Percentiles rank a stretch among this genome's conserved stretches.
Evolutionary conservation across 2,888 invertebrate species (phyloP).

Genomic region (Ligdia adustata): DNA sequence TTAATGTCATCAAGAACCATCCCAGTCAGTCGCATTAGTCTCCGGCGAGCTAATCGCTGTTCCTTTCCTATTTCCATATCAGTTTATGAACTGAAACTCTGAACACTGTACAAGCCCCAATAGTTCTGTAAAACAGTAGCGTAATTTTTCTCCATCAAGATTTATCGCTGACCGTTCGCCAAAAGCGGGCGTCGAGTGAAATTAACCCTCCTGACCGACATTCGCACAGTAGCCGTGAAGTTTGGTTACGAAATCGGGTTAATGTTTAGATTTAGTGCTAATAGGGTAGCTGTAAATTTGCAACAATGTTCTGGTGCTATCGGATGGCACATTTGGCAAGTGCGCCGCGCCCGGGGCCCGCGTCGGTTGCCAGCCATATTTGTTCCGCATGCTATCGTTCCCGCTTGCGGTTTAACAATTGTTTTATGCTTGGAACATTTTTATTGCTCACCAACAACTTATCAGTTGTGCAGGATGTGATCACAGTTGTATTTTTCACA

Average conservation of each 20-base stretch:
- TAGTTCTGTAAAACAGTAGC: slow-evolving; percentile 13
- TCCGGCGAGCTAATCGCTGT: no score
- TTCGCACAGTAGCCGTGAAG: slow-evolving; percentile 68
- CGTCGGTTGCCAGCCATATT: slow-evolving; percentile 68
- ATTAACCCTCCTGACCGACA: slow-evolving; percentile 67
- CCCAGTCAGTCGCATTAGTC: no score
- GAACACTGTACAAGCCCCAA: no score
- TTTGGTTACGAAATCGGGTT: slow-evolving; percentile 80
- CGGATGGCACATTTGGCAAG: slow-evolving; percentile 82
- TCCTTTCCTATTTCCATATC: no score
- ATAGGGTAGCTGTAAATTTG: slow-evolving; percentile 81
- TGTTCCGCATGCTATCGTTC: slow-evolving; percentile 61
- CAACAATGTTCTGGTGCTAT: slow-evolving; percentile 79
- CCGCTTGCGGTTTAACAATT: slow-evolving; percentile 68
- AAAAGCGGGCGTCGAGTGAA: slow-evolving; percentile 54
- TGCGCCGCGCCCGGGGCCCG: slow-evolving; percentile 58
- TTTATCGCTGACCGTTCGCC: slow-evolving; percentile 43
- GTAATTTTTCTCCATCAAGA: slow-evolving; percentile 31
- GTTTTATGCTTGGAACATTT: slow-evolving; percentile 53
- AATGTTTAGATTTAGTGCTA: slow-evolving; percentile 84
- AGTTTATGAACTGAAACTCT: no score
- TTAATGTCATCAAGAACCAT: no score
- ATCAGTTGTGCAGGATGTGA: no score
- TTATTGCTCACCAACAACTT: slow-evolving; percentile 6
- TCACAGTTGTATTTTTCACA: no score